These are phyloP conservation scores for Kobus ellipsiprymnus DNA, from an alignment of 2,113 vertebrate genomes.

Conservation along the genomic window DNA sequence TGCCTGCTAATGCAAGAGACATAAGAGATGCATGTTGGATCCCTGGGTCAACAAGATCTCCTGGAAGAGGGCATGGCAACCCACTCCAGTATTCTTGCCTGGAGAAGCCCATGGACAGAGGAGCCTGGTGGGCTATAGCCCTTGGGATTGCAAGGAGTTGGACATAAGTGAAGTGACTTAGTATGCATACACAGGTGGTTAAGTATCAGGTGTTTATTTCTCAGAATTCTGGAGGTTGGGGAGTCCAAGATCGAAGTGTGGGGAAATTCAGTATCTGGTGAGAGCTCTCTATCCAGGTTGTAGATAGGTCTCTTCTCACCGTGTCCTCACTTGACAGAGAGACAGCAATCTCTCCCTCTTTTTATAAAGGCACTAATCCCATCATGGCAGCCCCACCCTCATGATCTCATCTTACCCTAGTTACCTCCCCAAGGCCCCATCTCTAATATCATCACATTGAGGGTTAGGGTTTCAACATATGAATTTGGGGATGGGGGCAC, in stretches of 20 bases:
- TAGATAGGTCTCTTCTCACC: neutral
- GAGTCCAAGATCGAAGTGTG: neutral
- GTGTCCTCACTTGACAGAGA: neutral
- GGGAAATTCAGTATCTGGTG: neutral
- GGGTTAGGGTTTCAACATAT: neutral
- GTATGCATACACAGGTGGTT: neutral
- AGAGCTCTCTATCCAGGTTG: neutral
- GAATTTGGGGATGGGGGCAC: neutral
- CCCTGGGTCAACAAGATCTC: neutral
- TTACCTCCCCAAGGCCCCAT: neutral
- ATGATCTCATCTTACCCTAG: neutral
- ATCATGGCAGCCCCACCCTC: neutral
- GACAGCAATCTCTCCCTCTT: neutral
- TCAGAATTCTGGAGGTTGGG: neutral
- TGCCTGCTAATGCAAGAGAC: neutral
- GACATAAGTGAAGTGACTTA: neutral
- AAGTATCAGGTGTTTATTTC: neutral
- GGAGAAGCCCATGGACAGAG: neutral
- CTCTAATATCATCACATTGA: neutral
- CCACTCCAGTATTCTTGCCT: neutral
- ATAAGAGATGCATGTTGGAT: fast-evolving
- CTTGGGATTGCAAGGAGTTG: fast-evolving
- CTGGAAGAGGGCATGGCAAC: neutral
- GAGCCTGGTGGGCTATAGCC: neutral
- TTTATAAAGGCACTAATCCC: neutral